Conservation (phyloP, 2,797 vertebrate genomes). For the Loriculus beryllinus region DNA sequence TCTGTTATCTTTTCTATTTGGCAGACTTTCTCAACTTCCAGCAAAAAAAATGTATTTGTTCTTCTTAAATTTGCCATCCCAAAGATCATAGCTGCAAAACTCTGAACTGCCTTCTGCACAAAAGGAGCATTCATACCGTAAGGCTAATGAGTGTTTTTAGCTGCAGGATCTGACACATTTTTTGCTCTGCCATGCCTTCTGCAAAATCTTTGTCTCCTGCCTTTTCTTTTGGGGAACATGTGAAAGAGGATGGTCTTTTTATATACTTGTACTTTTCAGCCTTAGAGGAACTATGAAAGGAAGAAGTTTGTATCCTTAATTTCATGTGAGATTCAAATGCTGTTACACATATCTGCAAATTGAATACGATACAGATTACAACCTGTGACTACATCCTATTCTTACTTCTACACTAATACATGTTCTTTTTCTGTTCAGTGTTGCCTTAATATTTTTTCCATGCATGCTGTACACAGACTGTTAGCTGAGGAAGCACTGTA, state of each 20-base stretch:
- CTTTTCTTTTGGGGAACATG: conserved; percentile 79
- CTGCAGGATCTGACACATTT: conserved; percentile 77
- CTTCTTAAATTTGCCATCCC: neutral
- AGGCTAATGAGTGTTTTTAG: neutral
- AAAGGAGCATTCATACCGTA: neutral
- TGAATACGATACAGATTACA: neutral
- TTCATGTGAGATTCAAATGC: neutral
- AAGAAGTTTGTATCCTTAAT: neutral
- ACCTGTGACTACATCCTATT: neutral
- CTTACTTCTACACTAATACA: neutral
- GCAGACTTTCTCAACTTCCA: neutral
- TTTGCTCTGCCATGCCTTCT: conserved; percentile 79
- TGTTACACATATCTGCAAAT: neutral
- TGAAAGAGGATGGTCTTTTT: conserved; percentile 18
- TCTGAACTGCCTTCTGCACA: neutral
- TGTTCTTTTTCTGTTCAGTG: neutral
- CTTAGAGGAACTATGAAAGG: conserved; percentile 9
- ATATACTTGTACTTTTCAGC: neutral
- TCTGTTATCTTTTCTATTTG: neutral
- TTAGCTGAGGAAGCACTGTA: neutral
- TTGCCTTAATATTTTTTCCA: neutral
- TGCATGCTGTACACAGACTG: neutral
- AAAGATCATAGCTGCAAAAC: neutral
- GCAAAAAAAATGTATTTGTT: neutral
- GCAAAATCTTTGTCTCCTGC: conserved; percentile 72